These are phyloP conservation scores for Stomatorhinus ivindoensis DNA, from an alignment of 2,113 vertebrate genomes.

Conservation along the genomic window DNA sequence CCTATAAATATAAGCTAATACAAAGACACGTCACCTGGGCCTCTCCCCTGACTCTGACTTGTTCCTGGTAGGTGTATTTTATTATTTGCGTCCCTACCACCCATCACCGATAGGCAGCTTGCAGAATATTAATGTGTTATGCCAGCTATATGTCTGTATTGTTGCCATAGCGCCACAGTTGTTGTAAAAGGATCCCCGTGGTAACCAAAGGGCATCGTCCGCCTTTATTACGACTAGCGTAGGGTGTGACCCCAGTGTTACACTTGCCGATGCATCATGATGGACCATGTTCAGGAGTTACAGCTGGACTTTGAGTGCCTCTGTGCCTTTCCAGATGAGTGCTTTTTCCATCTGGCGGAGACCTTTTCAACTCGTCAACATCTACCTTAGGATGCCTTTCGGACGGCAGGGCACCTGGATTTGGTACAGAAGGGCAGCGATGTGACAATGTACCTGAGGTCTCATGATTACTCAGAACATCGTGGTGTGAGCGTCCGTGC, in stretches of 20 bases:
- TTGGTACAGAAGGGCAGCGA: neutral
- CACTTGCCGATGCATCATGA: neutral
- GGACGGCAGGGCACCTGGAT: neutral
- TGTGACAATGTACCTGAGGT: neutral
- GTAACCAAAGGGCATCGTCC: neutral
- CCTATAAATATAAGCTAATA: neutral
- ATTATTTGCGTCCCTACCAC: neutral
- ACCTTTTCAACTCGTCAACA: neutral
- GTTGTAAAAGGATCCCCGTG: neutral
- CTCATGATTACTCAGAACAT: neutral
- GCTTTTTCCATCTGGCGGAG: neutral
- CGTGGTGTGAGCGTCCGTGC: neutral
- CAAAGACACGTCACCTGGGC: neutral
- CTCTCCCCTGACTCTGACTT: neutral
- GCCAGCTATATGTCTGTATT: neutral
- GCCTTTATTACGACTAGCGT: neutral
- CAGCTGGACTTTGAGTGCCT: neutral
- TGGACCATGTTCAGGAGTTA: neutral
- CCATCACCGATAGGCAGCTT: neutral
- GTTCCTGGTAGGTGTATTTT: neutral
- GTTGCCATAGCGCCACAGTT: neutral
- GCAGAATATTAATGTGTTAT: neutral
- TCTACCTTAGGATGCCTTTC: neutral
- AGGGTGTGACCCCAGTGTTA: neutral
- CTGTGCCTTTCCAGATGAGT: neutral